Percentiles rank a stretch among this genome's conserved stretches.
These are phyloP conservation scores for Drosophila paracracens DNA, from an alignment of 2,888 invertebrate genomes.

Conservation along the genomic window DNA sequence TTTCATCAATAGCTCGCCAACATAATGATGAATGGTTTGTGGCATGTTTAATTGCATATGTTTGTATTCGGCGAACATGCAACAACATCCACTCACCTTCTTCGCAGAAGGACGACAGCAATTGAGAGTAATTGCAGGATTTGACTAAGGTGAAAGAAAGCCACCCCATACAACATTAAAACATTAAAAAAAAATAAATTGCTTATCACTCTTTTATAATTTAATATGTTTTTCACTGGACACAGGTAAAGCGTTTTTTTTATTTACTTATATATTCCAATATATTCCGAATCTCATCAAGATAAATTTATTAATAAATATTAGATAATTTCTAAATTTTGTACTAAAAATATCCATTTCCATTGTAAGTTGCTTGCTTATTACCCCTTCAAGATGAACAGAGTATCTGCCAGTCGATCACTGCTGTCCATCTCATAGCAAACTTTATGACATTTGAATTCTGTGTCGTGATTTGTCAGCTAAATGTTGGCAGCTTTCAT, in stretches of 20 bases:
- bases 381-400: not conserved
- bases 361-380: not conserved
- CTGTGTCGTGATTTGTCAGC: conserved; percentile 42
- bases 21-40: not conserved
- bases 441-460: conserved; percentile 18
- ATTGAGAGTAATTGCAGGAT: not conserved
- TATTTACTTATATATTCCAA: not conserved
- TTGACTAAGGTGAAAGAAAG: not conserved
- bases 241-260: not conserved
- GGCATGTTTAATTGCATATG: not conserved
- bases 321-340: not conserved
- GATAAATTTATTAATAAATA: not conserved
- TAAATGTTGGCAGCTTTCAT: conserved; percentile 30
- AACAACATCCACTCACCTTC: not conserved
- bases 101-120: not conserved
- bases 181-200: not conserved
- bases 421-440: not conserved
- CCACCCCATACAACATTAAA: not conserved
- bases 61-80: not conserved
- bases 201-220: not conserved
- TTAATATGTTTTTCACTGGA: not conserved
- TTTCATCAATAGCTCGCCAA: not conserved
- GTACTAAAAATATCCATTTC: not conserved
- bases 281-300: not conserved
- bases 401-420: not conserved